phyloP scores from a whole-genome alignment of 2,888 invertebrate species.

The Spilarctia lutea region DNA sequence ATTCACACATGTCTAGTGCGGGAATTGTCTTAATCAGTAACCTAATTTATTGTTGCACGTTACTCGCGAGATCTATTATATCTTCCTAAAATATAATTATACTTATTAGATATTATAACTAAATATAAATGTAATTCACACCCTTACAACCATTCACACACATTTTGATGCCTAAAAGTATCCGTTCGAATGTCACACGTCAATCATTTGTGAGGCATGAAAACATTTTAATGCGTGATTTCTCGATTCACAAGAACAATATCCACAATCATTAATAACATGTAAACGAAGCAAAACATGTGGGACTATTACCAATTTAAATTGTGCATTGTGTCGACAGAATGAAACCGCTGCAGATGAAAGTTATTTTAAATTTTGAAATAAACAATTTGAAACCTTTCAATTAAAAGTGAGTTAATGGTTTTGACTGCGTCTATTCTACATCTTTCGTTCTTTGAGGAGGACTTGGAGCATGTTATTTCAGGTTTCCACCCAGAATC shows the following conservation, averaged over 20 bases:
- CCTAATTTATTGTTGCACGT: too few species aligned
- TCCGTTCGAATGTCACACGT: background rate
- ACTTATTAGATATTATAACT: too few species aligned
- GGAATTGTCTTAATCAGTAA: too few species aligned
- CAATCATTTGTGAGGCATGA: background rate
- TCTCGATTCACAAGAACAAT: constrained; percentile 1
- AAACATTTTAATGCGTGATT: background rate
- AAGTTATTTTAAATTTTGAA: background rate
- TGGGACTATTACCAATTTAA: background rate
- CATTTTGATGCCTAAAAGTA: background rate
- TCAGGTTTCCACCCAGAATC: too few species aligned
- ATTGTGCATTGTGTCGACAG: constrained; percentile 2
- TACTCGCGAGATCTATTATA: too few species aligned
- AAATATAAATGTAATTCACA: background rate
- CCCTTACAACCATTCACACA: background rate
- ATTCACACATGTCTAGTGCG: too few species aligned
- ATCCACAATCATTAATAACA: constrained; percentile 3
- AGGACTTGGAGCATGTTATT: too few species aligned
- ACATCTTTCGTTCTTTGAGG: background rate
- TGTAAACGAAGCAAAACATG: background rate
- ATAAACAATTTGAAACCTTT: constrained; percentile 1
- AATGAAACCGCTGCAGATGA: background rate
- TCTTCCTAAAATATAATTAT: too few species aligned
- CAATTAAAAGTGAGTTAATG: background rate
- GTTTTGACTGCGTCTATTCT: background rate